Percentiles rank a stretch among this genome's conserved stretches.
These are phyloP conservation scores for Falcaria lacertinaria DNA, from an alignment of 2,888 invertebrate species.

Conservation along the genomic window DNA sequence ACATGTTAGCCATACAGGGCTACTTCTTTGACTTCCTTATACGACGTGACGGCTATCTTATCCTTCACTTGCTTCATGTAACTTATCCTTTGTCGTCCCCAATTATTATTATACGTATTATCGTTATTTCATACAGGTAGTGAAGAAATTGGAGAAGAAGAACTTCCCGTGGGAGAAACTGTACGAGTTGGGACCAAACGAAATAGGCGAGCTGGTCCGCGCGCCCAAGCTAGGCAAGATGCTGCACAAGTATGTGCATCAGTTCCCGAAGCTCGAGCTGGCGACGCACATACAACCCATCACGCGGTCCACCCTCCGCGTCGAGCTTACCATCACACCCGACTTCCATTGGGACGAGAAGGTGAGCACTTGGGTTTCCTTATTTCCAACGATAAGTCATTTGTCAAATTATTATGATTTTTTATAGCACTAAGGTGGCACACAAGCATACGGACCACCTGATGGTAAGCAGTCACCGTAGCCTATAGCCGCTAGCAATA, in stretches of 20 bases:
- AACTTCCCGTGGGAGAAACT: slow-evolving; percentile 96
- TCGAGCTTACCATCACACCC: slow-evolving; percentile 97
- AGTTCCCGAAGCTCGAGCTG: slow-evolving; percentile 97
- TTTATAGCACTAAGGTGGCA: background rate
- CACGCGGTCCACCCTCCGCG: slow-evolving; percentile 93
- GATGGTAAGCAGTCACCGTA: too few species aligned
- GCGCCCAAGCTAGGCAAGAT: slow-evolving; percentile 95
- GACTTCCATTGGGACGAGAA: slow-evolving; percentile 99
- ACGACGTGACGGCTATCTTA: too few species aligned
- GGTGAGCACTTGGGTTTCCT: too few species aligned
- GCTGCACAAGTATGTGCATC: slow-evolving; percentile 97
- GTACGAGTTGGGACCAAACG: slow-evolving; percentile 97
- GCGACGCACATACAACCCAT: slow-evolving; percentile 99
- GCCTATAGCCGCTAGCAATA: too few species aligned
- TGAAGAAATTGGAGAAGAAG: slow-evolving; percentile 99
- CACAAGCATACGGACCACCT: too few species aligned
- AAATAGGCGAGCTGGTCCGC: slow-evolving; percentile 94
- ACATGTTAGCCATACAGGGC: too few species aligned
- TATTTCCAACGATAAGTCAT: slow-evolving; percentile 29
- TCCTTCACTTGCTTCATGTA: too few species aligned
- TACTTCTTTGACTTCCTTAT: too few species aligned
- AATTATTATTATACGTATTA: too few species aligned
- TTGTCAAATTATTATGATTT: background rate
- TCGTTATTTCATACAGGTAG: too few species aligned
- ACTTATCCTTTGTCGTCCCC: too few species aligned